Base-by-base conservation (phyloP, 2,888 invertebrate genomes). In the Geotrupes spiniger region DNA sequence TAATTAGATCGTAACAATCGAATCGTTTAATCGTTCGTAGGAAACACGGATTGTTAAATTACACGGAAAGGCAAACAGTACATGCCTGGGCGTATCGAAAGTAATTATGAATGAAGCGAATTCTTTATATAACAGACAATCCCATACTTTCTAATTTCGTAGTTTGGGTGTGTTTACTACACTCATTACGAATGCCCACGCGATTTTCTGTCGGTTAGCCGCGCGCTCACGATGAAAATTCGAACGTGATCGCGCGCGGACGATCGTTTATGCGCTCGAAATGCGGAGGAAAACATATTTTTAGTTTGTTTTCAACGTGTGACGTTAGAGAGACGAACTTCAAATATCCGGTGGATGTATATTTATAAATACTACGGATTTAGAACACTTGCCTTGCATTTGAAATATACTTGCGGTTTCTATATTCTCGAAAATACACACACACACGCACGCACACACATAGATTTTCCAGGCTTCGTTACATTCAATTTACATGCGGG, bases 321-420 rank as follows among this genome's bases (percentile, higher is more conserved):
- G 67, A 68, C 66, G 68, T 65, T 66, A 62, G 65, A 63, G 62
- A 65, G 64, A 67, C 67, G 65, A 64, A 65, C 66, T 64, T 66
- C 64, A 65, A 66, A 69, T 68, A 69, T 68, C 69, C 68, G 67
- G 66, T 66, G 62, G 63, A 62, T 59, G 60, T 57, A 62, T 69
- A 68, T 68, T 68, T 67, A 68, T 69, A 69, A 61, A 61, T 60
- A 57, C 58, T 52, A 64, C 63, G 63, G 62, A 66, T 67, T 68
- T 68, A 67, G 67, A 68, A 66, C 66, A 63, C 63, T 63, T 59
- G 63, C 62, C 61, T 62, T 63, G 63, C 62, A 64, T 63, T 60
- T 52, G 52, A 49, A 49, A 52, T 54, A 56, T 44, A 58, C 53
- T 58, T 53, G 51, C 46, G 52, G 51, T 54, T 58, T 60, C 57